Percentiles rank a stretch among this genome's conserved stretches.
These are phyloP conservation scores for Nomia melanderi DNA, from an alignment of 1,140 invertebrate species.

Conservation along the genomic window DNA sequence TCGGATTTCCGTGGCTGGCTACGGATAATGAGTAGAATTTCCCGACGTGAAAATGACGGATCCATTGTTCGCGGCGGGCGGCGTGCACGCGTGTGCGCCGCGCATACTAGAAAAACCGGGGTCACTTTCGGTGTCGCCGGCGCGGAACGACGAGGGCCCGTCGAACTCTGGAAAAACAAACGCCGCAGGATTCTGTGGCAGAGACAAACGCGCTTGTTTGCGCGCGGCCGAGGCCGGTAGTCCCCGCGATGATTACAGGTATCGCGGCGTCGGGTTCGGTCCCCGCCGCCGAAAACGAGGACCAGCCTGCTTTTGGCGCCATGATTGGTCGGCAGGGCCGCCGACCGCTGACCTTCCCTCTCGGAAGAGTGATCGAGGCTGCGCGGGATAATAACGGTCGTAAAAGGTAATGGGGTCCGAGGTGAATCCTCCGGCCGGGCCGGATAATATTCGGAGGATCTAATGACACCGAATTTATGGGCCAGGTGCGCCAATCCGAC, in stretches of 20 bases:
- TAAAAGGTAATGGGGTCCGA: conserved; percentile 40
- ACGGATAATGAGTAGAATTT: conserved; percentile 51
- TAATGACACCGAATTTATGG: conserved; percentile 42
- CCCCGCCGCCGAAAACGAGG: conserved; percentile 20
- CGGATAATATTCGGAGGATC: conserved; percentile 29
- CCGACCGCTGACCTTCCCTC: conserved; percentile 33
- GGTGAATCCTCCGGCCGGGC: conserved; percentile 20
- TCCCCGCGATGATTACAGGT: too few species aligned
- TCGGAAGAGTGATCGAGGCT: conserved; percentile 36
- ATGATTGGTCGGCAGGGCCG: conserved; percentile 31
- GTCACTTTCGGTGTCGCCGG: conserved; percentile 12
- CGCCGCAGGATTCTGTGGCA: too few species aligned
- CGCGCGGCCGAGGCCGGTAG: too few species aligned
- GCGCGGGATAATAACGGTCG: conserved; percentile 54
- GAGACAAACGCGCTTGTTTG: too few species aligned
- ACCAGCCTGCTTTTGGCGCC: conserved; percentile 4
- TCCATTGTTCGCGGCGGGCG: conserved; percentile 54
- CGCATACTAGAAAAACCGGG: conserved; percentile 20
- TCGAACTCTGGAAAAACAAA: not conserved
- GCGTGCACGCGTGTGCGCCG: not conserved
- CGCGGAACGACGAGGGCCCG: conserved; percentile 26
- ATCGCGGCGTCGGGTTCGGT: not conserved
- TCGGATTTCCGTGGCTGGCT: conserved; percentile 29
- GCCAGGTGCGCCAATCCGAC: conserved; percentile 12
- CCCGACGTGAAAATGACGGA: conserved; percentile 55